A percentile compares a stretch with the other conserved stretches of the same genome.
phyloP scores from a whole-genome alignment of 2,888 invertebrate species.

The Tyria jacobaeae region DNA sequence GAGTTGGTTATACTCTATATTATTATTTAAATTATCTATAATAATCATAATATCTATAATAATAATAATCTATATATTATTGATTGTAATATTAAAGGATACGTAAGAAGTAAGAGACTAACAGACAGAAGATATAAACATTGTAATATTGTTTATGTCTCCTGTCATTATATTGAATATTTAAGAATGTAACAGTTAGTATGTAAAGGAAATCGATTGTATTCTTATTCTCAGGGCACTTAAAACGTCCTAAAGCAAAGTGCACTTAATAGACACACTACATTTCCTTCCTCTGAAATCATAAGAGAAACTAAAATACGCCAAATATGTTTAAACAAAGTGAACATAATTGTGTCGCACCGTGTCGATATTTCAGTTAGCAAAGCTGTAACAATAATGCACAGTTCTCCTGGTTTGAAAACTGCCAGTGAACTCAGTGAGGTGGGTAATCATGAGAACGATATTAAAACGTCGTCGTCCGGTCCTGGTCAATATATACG shows the following conservation, averaged over 20 bases:
- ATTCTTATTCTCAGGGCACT: background rate
- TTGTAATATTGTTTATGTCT: no score
- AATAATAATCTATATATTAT: no score
- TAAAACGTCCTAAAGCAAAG: slow-evolving; percentile 1
- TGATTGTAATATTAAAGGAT: no score
- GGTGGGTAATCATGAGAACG: slow-evolving; percentile 48
- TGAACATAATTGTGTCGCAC: slow-evolving; percentile 28
- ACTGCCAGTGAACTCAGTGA: slow-evolving; percentile 57
- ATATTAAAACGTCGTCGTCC: slow-evolving; percentile 48
- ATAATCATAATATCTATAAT: no score
- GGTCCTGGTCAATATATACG: slow-evolving; percentile 30
- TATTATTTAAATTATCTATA: no score
- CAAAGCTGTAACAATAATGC: slow-evolving; percentile 61
- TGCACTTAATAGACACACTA: slow-evolving; percentile 12
- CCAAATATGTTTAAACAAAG: slow-evolving; percentile 23
- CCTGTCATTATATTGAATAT: background rate
- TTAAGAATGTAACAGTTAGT: background rate
- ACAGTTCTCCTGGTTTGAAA: slow-evolving; percentile 69
- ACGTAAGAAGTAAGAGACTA: no score
- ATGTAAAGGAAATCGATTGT: background rate
- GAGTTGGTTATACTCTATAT: no score
- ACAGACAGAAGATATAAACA: no score
- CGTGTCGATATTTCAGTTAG: slow-evolving; percentile 57
- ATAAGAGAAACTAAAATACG: slow-evolving; percentile 37
- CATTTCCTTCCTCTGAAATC: slow-evolving; percentile 32